Conservation (phyloP, 2,888 invertebrate species). For the Pollenia griseotomentosa region DNA sequence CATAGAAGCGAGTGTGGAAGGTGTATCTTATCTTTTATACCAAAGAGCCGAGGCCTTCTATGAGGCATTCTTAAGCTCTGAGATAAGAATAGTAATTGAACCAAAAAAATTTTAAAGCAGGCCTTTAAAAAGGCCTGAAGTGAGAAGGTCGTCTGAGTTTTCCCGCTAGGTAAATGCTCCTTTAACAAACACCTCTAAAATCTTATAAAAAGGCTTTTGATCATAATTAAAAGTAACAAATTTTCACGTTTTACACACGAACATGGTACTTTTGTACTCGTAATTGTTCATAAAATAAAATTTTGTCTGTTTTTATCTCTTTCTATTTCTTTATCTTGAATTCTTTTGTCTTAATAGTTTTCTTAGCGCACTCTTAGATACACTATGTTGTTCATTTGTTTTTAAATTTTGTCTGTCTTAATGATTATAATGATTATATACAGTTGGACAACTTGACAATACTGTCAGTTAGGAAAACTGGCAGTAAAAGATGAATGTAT, state of each 20-base stretch:
- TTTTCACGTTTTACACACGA: not conserved
- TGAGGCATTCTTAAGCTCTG: no score
- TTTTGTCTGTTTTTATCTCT: not conserved
- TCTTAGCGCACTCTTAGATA: not conserved
- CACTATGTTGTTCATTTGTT: not conserved
- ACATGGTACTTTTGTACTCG: constrained; percentile 1
- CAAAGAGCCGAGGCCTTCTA: not conserved
- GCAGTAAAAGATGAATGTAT: not conserved
- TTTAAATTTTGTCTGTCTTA: constrained; percentile 13
- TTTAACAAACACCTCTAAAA: not conserved
- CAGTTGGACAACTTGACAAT: no score
- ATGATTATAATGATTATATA: no score
- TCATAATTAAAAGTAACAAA: not conserved
- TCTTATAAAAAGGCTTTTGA: not conserved
- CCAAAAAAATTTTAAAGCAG: no score
- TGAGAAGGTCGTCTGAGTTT: no score
- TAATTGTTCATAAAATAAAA: constrained; percentile 6
- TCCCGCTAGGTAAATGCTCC: not conserved
- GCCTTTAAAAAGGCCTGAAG: no score
- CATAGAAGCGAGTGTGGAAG: not conserved
- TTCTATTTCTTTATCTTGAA: no score
- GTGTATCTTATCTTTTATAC: no score
- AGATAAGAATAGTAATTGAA: no score
- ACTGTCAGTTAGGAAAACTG: not conserved
- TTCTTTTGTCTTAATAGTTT: no score